These are phyloP conservation scores for Belgica antarctica DNA, from an alignment of 2,888 invertebrate species.

Conservation along the genomic window DNA sequence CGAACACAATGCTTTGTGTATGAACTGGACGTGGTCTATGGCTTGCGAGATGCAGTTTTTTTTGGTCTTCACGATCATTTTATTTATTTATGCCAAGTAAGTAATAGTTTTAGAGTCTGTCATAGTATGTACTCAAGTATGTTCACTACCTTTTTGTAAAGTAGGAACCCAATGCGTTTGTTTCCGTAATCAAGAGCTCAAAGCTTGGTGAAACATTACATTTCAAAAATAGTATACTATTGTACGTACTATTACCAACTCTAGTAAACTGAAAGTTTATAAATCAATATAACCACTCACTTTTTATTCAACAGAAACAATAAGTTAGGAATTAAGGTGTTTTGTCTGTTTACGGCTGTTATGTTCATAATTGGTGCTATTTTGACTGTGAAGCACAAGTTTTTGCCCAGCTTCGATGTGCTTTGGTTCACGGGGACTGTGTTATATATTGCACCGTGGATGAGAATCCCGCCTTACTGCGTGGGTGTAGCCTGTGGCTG, in stretches of 20 bases:
- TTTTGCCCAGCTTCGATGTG: slow-evolving; percentile 50
- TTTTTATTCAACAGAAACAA: slow-evolving; percentile 43
- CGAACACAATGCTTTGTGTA: slow-evolving; percentile 53
- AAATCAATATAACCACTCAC: too few relatives aligned
- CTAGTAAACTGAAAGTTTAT: too few relatives aligned
- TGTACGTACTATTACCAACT: too few relatives aligned
- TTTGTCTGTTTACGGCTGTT: slow-evolving; percentile 27
- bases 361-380: slow-evolving; percentile 11
- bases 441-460: slow-evolving; percentile 58
- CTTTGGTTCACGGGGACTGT: slow-evolving; percentile 53
- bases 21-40: slow-evolving; percentile 56
- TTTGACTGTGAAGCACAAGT: slow-evolving; percentile 34
- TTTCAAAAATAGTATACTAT: too few relatives aligned
- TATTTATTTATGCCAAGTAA: slow-evolving; percentile 53
- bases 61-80: slow-evolving; percentile 50
- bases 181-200: too few relatives aligned
- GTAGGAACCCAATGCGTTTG: too few relatives aligned
- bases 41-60: slow-evolving; percentile 56
- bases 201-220: too few relatives aligned
- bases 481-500: slow-evolving; percentile 57
- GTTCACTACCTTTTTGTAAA: too few relatives aligned
- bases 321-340: slow-evolving; percentile 36
- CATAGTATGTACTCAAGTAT: neutral
- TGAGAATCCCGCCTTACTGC: slow-evolving; percentile 57
- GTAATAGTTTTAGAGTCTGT: slow-evolving; percentile 44